These are phyloP conservation scores for Peribatodes rhomboidaria DNA, from an alignment of 2,888 invertebrate genomes.

Conservation along the genomic window DNA sequence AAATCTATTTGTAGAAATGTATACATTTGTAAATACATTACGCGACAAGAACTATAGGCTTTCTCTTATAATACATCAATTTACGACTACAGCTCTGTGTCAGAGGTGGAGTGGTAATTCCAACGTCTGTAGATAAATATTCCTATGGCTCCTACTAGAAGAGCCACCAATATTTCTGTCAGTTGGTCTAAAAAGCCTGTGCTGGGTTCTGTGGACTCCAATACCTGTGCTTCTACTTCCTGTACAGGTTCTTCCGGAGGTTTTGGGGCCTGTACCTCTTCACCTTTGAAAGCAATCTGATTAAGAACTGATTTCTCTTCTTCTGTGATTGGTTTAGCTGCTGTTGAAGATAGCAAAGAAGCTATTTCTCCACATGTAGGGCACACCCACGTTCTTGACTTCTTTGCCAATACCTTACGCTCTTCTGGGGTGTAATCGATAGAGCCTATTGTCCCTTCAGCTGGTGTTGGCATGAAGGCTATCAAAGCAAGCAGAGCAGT, in stretches of 20 bases:
- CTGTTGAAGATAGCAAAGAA: constrained; percentile 74
- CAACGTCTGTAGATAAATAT: constrained; percentile 81
- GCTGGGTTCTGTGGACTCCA: constrained; percentile 74
- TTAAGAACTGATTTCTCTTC: constrained; percentile 80
- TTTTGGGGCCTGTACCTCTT: constrained; percentile 75
- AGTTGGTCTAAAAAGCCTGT: constrained; percentile 77
- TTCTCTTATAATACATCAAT: constrained; percentile 38
- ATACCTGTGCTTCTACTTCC: constrained; percentile 67
- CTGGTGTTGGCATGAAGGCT: constrained; percentile 97
- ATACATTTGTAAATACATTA: constrained; percentile 29
- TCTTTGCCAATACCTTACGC: constrained; percentile 92
- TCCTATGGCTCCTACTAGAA: constrained; percentile 77
- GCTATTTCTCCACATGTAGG: constrained; percentile 78
- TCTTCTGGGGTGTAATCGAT: constrained; percentile 95
- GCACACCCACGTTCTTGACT: constrained; percentile 84
- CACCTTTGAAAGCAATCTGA: constrained; percentile 83
- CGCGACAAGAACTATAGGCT: constrained; percentile 36
- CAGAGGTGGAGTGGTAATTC: constrained; percentile 65
- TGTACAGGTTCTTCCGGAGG: constrained; percentile 66
- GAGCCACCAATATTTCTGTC: constrained; percentile 76
- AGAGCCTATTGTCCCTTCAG: constrained; percentile 96
- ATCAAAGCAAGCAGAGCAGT: constrained; percentile 96
- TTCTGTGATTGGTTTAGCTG: constrained; percentile 80
- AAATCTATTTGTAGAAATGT: constrained; percentile 30
- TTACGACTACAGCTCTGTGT: constrained; percentile 62